A percentile compares a stretch with the other conserved stretches of the same genome.
Evolutionary conservation across 2,113 vertebrate genomes (phyloP).

Genomic region (Leptodactylus fuscus): DNA sequence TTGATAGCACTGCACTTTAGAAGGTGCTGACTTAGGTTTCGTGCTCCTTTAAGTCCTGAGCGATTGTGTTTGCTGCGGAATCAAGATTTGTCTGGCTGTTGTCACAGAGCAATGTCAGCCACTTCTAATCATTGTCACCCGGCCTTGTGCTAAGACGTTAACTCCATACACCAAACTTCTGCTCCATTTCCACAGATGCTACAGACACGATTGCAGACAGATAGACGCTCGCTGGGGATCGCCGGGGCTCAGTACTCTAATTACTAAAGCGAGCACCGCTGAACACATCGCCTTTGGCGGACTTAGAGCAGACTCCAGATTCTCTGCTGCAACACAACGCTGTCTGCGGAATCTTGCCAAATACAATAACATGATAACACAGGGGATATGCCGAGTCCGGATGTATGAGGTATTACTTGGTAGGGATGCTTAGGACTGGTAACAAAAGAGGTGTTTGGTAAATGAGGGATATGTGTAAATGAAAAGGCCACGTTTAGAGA

Average conservation of each 20-base stretch:
- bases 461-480: too few species aligned
- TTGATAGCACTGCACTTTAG: too few species aligned
- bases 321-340: neutral
- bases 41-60: neutral
- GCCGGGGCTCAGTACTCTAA: neutral
- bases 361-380: neutral
- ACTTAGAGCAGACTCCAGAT: neutral
- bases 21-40: neutral
- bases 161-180: neutral
- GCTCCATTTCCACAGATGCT: neutral
- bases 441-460: too few species aligned
- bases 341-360: neutral
- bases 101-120: constrained; percentile 19
- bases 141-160: neutral
- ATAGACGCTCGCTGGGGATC: constrained; percentile 12
- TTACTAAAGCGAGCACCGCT: neutral
- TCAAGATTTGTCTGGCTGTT: neutral
- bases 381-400: neutral
- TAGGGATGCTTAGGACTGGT: neutral
- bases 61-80: neutral
- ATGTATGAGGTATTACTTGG: neutral
- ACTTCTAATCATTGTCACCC: constrained; percentile 27
- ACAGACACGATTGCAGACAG: constrained; percentile 1
- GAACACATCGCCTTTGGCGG: neutral
- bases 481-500: too few species aligned